phyloP scores from a whole-genome alignment of 2,888 invertebrate species.

The Calameuta filiformis region DNA sequence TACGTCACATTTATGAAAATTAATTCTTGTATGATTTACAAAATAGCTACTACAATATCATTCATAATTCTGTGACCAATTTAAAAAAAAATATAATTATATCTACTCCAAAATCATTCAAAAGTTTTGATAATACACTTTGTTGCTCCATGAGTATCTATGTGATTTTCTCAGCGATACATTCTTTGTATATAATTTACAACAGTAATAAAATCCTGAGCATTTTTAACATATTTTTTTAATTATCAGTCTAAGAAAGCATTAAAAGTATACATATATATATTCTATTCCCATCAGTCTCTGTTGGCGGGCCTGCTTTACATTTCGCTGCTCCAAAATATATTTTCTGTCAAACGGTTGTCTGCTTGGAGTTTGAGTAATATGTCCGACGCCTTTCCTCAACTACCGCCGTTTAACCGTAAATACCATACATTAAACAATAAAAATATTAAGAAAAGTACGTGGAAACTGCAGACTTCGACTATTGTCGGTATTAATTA shows the following conservation, averaged over 20 bases:
- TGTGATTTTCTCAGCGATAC: not conserved
- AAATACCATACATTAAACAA: slow-evolving; percentile 2
- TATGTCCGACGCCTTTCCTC: slow-evolving; percentile 35
- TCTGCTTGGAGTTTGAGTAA: slow-evolving; percentile 34
- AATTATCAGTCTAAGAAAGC: not conserved
- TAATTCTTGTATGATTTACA: not conserved
- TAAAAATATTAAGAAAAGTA: not conserved
- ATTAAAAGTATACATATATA: too few relatives aligned
- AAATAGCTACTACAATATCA: not conserved
- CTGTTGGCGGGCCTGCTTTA: not conserved
- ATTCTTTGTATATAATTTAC: not conserved
- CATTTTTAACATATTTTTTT: not conserved
- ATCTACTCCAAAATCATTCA: not conserved
- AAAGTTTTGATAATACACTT: not conserved
- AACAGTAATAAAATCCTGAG: not conserved
- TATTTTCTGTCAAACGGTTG: slow-evolving; percentile 17
- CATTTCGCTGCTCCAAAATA: not conserved
- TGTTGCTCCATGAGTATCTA: not conserved
- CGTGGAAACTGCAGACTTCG: not conserved
- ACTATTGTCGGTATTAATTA: not conserved
- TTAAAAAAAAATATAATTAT: not conserved
- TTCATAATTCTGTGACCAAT: not conserved
- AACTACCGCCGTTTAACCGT: slow-evolving; percentile 25
- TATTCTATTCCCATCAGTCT: not conserved
- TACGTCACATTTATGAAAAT: not conserved